Evolutionary conservation across 2,113 vertebrate species (phyloP).

Genomic region (Columba janthina): DNA sequence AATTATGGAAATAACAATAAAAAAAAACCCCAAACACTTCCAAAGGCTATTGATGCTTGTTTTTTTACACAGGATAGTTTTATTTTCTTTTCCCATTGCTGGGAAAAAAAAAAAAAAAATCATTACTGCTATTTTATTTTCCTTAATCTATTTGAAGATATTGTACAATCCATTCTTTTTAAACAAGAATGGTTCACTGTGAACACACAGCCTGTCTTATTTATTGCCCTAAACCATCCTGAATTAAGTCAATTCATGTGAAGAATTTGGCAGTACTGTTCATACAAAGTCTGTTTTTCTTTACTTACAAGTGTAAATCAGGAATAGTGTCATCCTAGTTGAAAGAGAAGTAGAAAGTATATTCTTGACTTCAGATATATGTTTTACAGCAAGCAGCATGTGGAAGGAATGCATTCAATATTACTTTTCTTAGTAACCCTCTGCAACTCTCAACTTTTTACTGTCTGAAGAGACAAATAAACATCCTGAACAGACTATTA

Average conservation of each 20-base stretch:
- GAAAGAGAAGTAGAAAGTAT: background rate
- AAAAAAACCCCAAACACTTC: no score
- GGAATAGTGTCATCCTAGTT: background rate
- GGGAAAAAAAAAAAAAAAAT: background rate
- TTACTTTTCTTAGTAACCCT: background rate
- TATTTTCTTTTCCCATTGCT: background rate
- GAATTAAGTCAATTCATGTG: background rate
- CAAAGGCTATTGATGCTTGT: background rate
- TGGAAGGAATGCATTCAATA: background rate
- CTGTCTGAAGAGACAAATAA: background rate
- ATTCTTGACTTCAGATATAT: background rate
- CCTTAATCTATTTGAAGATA: background rate
- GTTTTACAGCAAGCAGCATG: background rate
- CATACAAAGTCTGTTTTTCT: background rate
- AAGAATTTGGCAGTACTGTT: conserved; percentile 3
- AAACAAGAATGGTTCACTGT: background rate
- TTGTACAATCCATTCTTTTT: background rate
- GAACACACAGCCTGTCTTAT: background rate
- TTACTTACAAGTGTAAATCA: background rate
- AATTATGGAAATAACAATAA: background rate
- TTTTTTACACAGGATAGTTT: background rate
- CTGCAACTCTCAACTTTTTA: background rate
- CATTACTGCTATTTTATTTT: background rate
- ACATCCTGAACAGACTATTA: background rate
- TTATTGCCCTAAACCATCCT: background rate